These are phyloP conservation scores for Todus mexicanus DNA, from an alignment of 2,797 vertebrate genomes.

Conservation along the genomic window DNA sequence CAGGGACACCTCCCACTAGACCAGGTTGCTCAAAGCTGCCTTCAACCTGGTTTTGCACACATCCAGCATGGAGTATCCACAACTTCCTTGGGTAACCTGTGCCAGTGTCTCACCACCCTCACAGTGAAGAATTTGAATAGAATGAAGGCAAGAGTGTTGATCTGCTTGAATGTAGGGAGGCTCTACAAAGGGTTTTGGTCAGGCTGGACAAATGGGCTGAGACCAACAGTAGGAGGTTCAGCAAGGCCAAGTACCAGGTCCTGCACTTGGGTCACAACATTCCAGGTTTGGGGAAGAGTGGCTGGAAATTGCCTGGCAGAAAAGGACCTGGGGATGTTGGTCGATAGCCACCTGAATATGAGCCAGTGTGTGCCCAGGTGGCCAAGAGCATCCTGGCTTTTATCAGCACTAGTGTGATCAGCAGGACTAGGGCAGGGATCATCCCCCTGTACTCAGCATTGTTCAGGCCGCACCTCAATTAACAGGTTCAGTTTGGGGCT, in stretches of 20 bases:
- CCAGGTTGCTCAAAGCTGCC: too few relatives aligned
- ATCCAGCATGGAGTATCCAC: too few relatives aligned
- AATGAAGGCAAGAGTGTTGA: too few relatives aligned
- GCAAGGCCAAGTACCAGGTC: neutral
- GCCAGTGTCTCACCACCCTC: too few relatives aligned
- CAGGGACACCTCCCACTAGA: too few relatives aligned
- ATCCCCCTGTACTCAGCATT: neutral
- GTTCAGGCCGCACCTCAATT: neutral
- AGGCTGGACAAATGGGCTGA: neutral
- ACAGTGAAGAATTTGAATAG: too few relatives aligned
- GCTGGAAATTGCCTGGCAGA: neutral
- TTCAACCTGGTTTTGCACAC: too few relatives aligned
- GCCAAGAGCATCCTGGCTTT: neutral
- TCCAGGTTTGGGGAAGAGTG: neutral
- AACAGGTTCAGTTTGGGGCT: neutral
- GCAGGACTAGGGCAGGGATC: neutral
- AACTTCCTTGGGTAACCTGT: too few relatives aligned
- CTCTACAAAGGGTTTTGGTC: neutral
- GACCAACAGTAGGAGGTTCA: neutral
- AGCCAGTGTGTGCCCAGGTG: neutral
- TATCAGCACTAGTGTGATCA: neutral
- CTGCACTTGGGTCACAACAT: neutral
- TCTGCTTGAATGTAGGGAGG: neutral
- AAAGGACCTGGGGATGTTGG: neutral
- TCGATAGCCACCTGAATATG: too few relatives aligned